Percentiles rank a stretch among this genome's conserved stretches.
Conservation (phyloP, 2,797 vertebrate genomes). For the Neosilurus mollespiculum region DNA sequence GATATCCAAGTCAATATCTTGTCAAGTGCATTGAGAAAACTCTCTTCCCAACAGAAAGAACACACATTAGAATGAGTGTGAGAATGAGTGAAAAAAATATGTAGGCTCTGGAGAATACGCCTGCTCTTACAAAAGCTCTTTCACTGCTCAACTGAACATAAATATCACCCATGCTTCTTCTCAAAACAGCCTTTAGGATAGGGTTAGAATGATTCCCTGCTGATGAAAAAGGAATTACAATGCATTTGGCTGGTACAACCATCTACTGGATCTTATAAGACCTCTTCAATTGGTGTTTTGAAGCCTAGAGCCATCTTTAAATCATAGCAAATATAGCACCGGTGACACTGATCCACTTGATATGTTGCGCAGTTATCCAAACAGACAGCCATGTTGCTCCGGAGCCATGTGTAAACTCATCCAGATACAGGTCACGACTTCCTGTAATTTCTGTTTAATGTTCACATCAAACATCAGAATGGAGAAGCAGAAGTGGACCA, state of each 20-base stretch:
- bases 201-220: conserved; percentile 13
- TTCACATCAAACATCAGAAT: neutral
- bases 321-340: neutral
- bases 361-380: neutral
- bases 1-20: neutral
- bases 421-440: neutral
- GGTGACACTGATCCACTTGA: neutral
- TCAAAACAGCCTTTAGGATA: neutral
- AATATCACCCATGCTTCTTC: neutral
- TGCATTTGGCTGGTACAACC: neutral
- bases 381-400: neutral
- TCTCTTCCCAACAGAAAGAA: neutral
- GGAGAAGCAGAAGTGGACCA: neutral
- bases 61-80: neutral
- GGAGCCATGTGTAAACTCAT: neutral
- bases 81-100: too few species aligned
- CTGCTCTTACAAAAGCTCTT: neutral
- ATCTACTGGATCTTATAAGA: neutral
- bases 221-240: conserved; percentile 1
- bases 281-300: neutral
- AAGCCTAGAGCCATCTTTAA: neutral
- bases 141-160: neutral
- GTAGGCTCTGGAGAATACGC: neutral
- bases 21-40: too few species aligned
- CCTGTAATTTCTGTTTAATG: neutral